A percentile compares a stretch with the other conserved stretches of the same genome.
Evolutionary conservation across 2,113 vertebrate genomes (phyloP).

Genomic region (Clarias macrocephalus): DNA sequence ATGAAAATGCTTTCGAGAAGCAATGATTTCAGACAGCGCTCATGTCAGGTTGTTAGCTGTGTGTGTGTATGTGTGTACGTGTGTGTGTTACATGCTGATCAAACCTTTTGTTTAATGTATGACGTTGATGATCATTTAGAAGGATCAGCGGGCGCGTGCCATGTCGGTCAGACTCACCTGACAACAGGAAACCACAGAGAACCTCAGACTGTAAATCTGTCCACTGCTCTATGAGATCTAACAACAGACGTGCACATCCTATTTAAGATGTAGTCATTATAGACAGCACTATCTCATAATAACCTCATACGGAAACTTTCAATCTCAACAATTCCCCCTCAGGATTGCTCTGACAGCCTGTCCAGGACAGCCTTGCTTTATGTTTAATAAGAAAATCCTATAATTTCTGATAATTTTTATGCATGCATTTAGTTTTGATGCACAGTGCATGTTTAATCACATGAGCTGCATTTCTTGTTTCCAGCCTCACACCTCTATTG

Average conservation of each 20-base stretch:
- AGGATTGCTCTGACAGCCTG: too few species aligned
- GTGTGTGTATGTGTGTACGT: too few species aligned
- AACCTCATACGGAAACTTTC: not conserved
- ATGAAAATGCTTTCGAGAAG: not conserved
- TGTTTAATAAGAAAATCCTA: too few species aligned
- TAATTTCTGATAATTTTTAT: too few species aligned
- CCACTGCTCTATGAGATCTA: not conserved
- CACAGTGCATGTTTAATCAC: not conserved
- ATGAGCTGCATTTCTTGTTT: conserved; percentile 3
- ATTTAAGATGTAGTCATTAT: too few species aligned
- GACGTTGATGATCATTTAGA: not conserved
- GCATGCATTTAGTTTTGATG: not conserved
- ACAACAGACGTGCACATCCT: not conserved
- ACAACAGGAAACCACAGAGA: not conserved
- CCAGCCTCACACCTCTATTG: conserved; percentile 38
- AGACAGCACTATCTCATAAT: not conserved
- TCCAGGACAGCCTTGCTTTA: too few species aligned
- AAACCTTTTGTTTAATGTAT: not conserved
- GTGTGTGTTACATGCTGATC: not conserved
- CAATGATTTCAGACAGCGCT: not conserved
- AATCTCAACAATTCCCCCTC: too few species aligned
- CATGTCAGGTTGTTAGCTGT: too few species aligned
- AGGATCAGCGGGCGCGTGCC: not conserved
- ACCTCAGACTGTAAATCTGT: not conserved
- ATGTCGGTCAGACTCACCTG: not conserved